Evolutionary conservation across 37 sponge, comb jelly and placozoan genomes (phyloP).

Genomic region (Aplysina aerophoba): DNA sequence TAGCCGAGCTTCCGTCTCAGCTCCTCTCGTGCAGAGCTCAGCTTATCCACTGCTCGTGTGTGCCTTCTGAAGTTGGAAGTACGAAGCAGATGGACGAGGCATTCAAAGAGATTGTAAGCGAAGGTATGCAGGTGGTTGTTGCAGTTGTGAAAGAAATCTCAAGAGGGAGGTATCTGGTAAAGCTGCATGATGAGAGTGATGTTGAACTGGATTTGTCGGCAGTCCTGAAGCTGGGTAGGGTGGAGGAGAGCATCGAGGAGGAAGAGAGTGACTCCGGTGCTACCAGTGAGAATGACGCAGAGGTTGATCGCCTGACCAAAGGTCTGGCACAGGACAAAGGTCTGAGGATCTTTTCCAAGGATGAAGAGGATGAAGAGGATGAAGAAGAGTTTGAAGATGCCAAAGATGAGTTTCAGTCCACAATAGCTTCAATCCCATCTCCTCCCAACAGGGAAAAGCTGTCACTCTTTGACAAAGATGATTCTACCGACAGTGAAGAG

Average conservation of each 20-base stretch:
- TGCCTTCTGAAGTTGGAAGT: not conserved
- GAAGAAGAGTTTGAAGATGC: constrained; percentile 30
- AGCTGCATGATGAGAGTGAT: constrained; percentile 4
- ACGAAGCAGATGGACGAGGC: constrained; percentile 8
- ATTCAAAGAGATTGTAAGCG: constrained; percentile 46
- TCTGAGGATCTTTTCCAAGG: constrained; percentile 15
- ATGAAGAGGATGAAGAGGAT: constrained; percentile 7
- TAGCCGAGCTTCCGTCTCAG: constrained; percentile 45
- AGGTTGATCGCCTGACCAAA: not conserved
- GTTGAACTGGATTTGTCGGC: constrained; percentile 19
- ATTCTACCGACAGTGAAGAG: not conserved
- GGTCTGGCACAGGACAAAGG: constrained; percentile 4
- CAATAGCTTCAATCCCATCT: not conserved
- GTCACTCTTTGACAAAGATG: not conserved
- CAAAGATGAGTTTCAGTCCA: not conserved
- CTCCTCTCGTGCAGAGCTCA: constrained; percentile 64
- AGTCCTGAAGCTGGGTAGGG: not conserved
- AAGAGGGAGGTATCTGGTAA: constrained; percentile 14
- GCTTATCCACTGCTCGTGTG: constrained; percentile 69
- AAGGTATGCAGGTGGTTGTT: constrained; percentile 45
- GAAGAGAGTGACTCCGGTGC: not conserved
- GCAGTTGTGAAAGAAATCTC: constrained; percentile 20
- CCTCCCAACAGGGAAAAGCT: constrained; percentile 14
- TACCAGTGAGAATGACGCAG: not conserved
- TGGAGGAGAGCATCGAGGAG: not conserved